These are phyloP conservation scores for Mechanitis messenoides DNA, from an alignment of 2,888 invertebrate species.

Conservation along the genomic window DNA sequence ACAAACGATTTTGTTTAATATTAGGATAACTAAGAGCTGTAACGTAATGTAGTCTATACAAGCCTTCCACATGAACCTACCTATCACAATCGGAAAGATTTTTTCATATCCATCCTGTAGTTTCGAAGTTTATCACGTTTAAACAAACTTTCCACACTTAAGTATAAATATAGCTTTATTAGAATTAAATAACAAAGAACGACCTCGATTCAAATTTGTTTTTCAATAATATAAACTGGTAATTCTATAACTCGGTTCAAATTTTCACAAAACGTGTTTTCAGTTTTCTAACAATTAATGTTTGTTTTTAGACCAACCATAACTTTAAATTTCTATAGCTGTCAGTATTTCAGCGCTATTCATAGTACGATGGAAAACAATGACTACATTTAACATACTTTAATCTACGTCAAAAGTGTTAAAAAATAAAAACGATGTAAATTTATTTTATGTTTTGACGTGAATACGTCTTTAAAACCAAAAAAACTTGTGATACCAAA, in stretches of 20 bases:
- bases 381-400: neutral
- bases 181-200: neutral
- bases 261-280: slow-evolving; percentile 4
- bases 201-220: slow-evolving; percentile 25
- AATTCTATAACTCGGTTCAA: slow-evolving; percentile 12
- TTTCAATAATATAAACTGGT: slow-evolving; percentile 20
- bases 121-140: too few relatives aligned
- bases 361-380: neutral
- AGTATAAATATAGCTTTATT: neutral
- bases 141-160: too few relatives aligned
- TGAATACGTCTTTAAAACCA: too few relatives aligned
- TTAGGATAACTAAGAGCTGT: too few relatives aligned
- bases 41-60: too few relatives aligned
- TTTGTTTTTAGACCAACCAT: neutral
- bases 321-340: neutral
- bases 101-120: too few relatives aligned
- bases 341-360: slow-evolving; percentile 1
- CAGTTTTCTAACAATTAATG: slow-evolving; percentile 12
- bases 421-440: too few relatives aligned
- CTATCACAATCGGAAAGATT: too few relatives aligned
- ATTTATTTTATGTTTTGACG: too few relatives aligned
- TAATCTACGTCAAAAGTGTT: neutral
- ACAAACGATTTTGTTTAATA: too few relatives aligned
- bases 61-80: too few relatives aligned
- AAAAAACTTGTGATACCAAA: too few relatives aligned